Conservation (phyloP, 2,888 invertebrate species). For the Idaea straminata region DNA sequence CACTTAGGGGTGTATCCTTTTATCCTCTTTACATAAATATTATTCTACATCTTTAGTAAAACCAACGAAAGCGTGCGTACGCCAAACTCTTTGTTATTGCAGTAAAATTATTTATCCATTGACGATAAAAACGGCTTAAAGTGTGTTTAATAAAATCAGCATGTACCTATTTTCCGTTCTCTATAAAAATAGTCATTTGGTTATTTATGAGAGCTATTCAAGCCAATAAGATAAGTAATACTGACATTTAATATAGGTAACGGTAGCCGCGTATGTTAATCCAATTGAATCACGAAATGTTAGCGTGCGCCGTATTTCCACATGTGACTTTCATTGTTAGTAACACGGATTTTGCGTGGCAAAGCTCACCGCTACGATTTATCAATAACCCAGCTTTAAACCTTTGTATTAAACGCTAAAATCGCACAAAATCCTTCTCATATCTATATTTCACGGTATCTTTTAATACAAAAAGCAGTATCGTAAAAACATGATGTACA, state of each 20-base stretch:
- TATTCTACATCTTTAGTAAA: neutral
- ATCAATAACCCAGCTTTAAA: constrained; percentile 21
- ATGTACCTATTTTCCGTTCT: neutral
- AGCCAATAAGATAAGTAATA: neutral
- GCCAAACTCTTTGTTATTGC: neutral
- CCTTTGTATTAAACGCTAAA: constrained; percentile 24
- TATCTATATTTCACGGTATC: constrained; percentile 13
- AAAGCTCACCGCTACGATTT: constrained; percentile 21
- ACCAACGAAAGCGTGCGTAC: neutral
- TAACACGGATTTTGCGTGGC: constrained; percentile 29
- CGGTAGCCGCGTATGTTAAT: constrained; percentile 13
- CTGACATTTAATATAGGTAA: neutral
- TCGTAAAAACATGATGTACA: constrained; percentile 24
- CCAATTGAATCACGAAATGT: constrained; percentile 25
- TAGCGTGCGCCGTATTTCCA: constrained; percentile 25
- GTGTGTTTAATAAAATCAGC: neutral
- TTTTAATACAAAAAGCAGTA: constrained; percentile 15
- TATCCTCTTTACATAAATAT: neutral
- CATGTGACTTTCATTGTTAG: constrained; percentile 28
- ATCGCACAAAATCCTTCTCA: constrained; percentile 15
- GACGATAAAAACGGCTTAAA: neutral
- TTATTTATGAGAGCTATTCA: neutral
- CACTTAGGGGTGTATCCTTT: neutral
- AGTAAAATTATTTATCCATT: neutral
- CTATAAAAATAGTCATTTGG: neutral